phyloP scores from a whole-genome alignment of 2,797 vertebrate genomes.

The Smutsia temminckii region DNA sequence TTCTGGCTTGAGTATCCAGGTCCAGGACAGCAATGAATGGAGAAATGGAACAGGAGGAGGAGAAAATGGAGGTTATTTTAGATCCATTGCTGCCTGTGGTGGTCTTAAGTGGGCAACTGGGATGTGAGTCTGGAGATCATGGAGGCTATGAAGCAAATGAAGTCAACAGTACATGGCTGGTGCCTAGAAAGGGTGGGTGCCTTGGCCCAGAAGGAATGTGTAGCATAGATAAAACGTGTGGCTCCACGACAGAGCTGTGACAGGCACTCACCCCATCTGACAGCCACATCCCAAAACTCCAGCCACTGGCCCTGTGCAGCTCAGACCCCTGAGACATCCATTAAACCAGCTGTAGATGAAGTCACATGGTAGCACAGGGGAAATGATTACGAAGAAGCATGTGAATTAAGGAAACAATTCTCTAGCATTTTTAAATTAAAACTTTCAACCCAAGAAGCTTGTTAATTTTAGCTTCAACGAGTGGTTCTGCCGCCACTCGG shows the following conservation, averaged over 20 bases:
- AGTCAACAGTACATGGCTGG: not conserved
- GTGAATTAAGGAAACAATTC: slow-evolving; percentile 72
- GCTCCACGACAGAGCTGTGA: not conserved
- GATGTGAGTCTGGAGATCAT: not conserved
- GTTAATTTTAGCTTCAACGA: slow-evolving; percentile 62
- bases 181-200: not conserved
- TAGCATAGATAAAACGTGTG: too few relatives aligned
- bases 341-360: not conserved
- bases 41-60: not conserved
- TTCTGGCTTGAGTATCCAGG: not conserved
- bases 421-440: slow-evolving; percentile 75
- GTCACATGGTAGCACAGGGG: not conserved
- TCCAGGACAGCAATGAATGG: not conserved
- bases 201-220: not conserved
- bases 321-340: not conserved
- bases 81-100: not conserved
- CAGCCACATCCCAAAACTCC: accelerated
- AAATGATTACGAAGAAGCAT: slow-evolving; percentile 62
- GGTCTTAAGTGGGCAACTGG: not conserved
- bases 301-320: not conserved
- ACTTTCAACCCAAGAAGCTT: slow-evolving; percentile 63
- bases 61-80: not conserved
- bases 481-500: not conserved
- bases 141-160: not conserved
- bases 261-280: not conserved